phyloP scores from a whole-genome alignment of 2,888 invertebrate genomes.

The Eudemis profundana region DNA sequence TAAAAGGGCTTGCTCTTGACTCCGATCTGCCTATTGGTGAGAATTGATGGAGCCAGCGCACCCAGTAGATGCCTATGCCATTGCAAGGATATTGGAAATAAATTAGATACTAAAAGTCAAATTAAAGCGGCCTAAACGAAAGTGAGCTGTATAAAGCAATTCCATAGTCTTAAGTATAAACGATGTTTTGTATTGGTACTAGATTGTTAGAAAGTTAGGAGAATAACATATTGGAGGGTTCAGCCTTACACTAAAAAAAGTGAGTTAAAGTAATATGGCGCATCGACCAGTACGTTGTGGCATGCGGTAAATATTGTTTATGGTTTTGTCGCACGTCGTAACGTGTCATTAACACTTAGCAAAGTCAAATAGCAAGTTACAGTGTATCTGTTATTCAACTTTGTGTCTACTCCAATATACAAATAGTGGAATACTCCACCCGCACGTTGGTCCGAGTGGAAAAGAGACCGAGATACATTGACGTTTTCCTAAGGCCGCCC shows the following conservation, averaged over 20 bases:
- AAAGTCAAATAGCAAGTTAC: too few relatives aligned
- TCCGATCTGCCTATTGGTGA: too few relatives aligned
- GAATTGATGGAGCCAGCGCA: too few relatives aligned
- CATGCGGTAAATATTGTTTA: not conserved
- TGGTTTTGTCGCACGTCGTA: too few relatives aligned
- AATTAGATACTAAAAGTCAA: slow-evolving; percentile 10
- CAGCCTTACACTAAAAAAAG: not conserved
- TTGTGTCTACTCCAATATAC: not conserved
- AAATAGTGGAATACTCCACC: too few relatives aligned
- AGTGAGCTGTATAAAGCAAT: slow-evolving; percentile 29
- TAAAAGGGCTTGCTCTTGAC: too few relatives aligned
- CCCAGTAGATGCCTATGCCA: too few relatives aligned
- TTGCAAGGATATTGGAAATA: not conserved
- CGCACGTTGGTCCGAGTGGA: too few relatives aligned
- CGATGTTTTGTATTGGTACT: slow-evolving; percentile 2
- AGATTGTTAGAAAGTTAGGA: not conserved
- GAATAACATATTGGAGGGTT: not conserved
- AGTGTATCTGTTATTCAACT: not conserved
- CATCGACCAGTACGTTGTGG: not conserved
- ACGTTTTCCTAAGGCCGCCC: too few relatives aligned
- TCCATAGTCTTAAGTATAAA: slow-evolving; percentile 37
- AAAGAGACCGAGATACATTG: too few relatives aligned
- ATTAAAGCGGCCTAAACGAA: slow-evolving; percentile 29
- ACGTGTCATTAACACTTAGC: too few relatives aligned
- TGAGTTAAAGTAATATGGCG: not conserved